Percentiles rank a stretch among this genome's conserved stretches.
Conservation (phyloP, 2,888 invertebrate genomes). For the Cordylochernes scorpioides region DNA sequence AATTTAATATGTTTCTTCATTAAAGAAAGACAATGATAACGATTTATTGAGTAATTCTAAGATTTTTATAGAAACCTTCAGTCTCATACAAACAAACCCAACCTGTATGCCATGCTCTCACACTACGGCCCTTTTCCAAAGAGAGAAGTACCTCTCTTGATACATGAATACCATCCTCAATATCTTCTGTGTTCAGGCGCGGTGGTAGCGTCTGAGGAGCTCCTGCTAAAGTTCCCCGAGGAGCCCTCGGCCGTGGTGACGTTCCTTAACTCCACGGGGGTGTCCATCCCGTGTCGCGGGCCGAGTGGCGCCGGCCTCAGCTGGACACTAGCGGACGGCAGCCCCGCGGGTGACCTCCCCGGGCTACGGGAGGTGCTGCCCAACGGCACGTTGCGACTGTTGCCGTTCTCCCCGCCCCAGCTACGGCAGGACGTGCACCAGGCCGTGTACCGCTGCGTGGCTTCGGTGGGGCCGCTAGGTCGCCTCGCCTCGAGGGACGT, state of each 20-base stretch:
- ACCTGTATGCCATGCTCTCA: no score
- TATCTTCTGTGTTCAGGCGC: no score
- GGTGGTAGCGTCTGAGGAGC: no score
- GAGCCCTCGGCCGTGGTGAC: constrained; percentile 9
- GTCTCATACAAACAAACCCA: no score
- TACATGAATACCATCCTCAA: no score
- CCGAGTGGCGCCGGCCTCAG: constrained; percentile 8
- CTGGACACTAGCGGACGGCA: constrained; percentile 16
- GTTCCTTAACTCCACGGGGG: constrained; percentile 12
- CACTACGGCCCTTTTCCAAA: no score
- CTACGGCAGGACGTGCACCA: constrained; percentile 18
- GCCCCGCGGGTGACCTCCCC: constrained; percentile 17
- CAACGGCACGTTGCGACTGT: constrained; percentile 21
- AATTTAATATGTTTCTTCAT: no score
- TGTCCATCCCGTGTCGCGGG: constrained; percentile 9
- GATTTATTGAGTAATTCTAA: no score
- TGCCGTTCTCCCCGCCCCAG: constrained; percentile 18
- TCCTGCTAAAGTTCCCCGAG: no score
- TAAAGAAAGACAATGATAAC: no score
- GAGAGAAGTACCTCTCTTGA: no score
- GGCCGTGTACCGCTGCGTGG: constrained; percentile 19
- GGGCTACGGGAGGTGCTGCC: constrained; percentile 19
- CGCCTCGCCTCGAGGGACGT: constrained; percentile 19
- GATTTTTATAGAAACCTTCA: no score
- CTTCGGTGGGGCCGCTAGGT: constrained; percentile 19